Evolutionary conservation across 2,888 invertebrate species (phyloP).

Genomic region (Ethmia dodecea): DNA sequence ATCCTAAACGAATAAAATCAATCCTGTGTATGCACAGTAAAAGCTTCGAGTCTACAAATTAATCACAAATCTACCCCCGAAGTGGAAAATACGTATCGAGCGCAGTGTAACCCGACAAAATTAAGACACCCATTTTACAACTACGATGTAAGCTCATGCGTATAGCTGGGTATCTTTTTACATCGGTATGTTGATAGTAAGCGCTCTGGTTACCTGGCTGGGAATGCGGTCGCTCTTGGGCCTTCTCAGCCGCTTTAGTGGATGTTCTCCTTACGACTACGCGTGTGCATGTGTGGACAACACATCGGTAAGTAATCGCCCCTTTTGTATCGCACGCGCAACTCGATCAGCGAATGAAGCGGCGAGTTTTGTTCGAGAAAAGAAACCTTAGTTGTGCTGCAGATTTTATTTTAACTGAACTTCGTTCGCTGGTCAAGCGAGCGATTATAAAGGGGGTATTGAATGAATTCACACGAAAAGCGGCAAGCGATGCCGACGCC

Average conservation of each 20-base stretch:
- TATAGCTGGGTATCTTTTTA: conserved; percentile 50
- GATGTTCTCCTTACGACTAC: conserved; percentile 78
- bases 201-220: conserved; percentile 77
- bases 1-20: conserved; percentile 18
- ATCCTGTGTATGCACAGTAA: conserved; percentile 23
- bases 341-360: conserved; percentile 48
- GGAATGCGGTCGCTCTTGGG: conserved; percentile 77
- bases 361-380: too few relatives aligned
- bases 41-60: conserved; percentile 29
- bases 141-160: conserved; percentile 68
- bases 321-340: conserved; percentile 37
- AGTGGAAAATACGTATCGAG: conserved; percentile 17
- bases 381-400: too few relatives aligned
- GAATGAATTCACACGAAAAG: conserved; percentile 59
- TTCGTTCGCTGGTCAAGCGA: conserved; percentile 51
- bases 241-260: conserved; percentile 78
- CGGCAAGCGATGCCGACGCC: conserved; percentile 69
- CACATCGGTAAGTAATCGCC: conserved; percentile 68
- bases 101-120: conserved; percentile 15
- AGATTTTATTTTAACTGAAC: too few relatives aligned
- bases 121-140: conserved; percentile 37
- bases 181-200: conserved; percentile 53
- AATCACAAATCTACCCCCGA: conserved; percentile 35
- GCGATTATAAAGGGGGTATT: conserved; percentile 38
- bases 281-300: conserved; percentile 77